phyloP scores from a whole-genome alignment of 2,113 vertebrate genomes.

The Symphodus melops region DNA sequence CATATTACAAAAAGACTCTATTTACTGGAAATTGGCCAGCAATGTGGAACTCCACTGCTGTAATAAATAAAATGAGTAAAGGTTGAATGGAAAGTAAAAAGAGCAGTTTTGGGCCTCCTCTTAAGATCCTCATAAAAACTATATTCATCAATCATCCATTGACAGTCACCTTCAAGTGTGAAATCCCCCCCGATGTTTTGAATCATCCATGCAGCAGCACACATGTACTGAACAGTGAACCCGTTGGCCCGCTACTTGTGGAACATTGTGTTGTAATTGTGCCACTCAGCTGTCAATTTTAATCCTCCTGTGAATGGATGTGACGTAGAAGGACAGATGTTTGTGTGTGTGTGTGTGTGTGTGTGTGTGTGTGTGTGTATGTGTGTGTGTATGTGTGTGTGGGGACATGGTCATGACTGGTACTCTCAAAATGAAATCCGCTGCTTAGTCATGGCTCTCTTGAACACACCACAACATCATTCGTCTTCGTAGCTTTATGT shows the following conservation, averaged over 20 bases:
- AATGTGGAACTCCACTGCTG: too few species aligned
- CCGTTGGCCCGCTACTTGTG: slow-evolving; percentile 48
- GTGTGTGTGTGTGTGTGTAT: slow-evolving; percentile 1
- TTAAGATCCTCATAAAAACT: slow-evolving; percentile 20
- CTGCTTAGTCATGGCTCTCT: slow-evolving; percentile 25
- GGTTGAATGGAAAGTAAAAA: slow-evolving; percentile 30
- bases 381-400: background rate
- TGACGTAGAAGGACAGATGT: slow-evolving; percentile 67
- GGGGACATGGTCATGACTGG: slow-evolving; percentile 8
- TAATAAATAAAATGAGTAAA: slow-evolving; percentile 1
- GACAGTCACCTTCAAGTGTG: slow-evolving; percentile 58
- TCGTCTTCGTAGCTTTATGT: slow-evolving; percentile 31
- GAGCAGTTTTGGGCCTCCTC: slow-evolving; percentile 12
- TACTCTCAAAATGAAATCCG: slow-evolving; percentile 25
- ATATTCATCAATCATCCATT: slow-evolving; percentile 57
- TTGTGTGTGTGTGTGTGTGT: slow-evolving; percentile 25
- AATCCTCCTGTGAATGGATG: slow-evolving; percentile 61
- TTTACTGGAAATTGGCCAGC: background rate
- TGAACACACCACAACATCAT: slow-evolving; percentile 7
- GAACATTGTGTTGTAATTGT: slow-evolving; percentile 64
- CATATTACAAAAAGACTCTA: too few species aligned
- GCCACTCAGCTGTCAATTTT: slow-evolving; percentile 68
- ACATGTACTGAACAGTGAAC: slow-evolving; percentile 54
- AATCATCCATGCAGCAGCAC: slow-evolving; percentile 53
- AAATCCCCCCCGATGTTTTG: slow-evolving; percentile 63